phyloP scores from a whole-genome alignment of 2,797 vertebrate genomes.

The Rhincodon typus region DNA sequence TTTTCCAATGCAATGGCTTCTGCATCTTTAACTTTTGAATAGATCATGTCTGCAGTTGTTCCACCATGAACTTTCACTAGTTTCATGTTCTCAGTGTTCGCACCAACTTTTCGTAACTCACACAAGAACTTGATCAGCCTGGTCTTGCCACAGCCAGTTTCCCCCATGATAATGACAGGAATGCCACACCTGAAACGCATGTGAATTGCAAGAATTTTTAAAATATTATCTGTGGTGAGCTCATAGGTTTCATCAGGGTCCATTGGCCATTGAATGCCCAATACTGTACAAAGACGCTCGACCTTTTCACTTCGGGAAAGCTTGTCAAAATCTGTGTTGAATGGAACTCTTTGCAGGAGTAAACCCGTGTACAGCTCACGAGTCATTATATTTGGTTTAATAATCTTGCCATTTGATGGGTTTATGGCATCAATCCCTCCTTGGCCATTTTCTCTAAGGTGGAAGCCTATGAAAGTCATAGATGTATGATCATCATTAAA shows the following conservation, averaged over 20 bases:
- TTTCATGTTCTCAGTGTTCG: constrained; percentile 73
- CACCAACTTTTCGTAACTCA: constrained; percentile 60
- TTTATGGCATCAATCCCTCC: constrained; percentile 69
- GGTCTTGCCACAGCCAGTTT: constrained; percentile 94
- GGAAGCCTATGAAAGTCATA: constrained; percentile 97
- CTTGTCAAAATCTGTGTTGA: constrained; percentile 75
- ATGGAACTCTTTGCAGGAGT: constrained; percentile 73
- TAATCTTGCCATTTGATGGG: constrained; percentile 56
- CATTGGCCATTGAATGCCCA: constrained; percentile 68
- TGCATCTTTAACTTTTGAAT: constrained; percentile 70
- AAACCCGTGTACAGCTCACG: constrained; percentile 63
- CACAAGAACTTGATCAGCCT: constrained; percentile 85
- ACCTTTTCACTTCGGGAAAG: constrained; percentile 77
- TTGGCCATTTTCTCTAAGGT: constrained; percentile 55
- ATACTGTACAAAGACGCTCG: constrained; percentile 68
- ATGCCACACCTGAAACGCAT: constrained; percentile 95
- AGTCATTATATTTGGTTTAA: constrained; percentile 73
- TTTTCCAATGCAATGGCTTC: constrained; percentile 65
- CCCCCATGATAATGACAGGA: constrained; percentile 93
- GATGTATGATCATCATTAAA: constrained; percentile 82
- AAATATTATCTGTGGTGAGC: constrained; percentile 84
- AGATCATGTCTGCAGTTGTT: constrained; percentile 76
- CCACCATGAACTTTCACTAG: constrained; percentile 94
- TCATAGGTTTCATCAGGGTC: constrained; percentile 91
- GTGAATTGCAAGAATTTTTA: constrained; percentile 90